Conservation (phyloP, 2,888 invertebrate species). For the Macrophya annulata region DNA sequence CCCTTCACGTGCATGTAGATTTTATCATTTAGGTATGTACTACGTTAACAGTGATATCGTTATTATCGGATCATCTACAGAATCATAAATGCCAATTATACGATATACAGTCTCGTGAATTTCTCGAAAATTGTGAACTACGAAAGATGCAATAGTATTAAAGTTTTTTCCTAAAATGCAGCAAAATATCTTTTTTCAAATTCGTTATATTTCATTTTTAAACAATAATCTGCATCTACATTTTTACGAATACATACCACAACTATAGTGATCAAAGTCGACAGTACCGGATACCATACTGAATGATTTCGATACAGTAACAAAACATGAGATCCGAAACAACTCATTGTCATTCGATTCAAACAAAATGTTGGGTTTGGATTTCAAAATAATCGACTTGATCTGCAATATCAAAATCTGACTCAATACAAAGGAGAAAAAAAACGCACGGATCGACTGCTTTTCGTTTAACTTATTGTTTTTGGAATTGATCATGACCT, state of each 20-base stretch:
- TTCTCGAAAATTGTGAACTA: neutral
- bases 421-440: neutral
- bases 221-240: neutral
- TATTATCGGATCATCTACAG: neutral
- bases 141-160: constrained; percentile 10
- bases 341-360: neutral
- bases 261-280: neutral
- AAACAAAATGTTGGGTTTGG: neutral
- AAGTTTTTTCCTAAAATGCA: constrained; percentile 8
- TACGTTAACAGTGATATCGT: neutral
- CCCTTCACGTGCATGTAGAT: constrained; percentile 27
- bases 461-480: neutral
- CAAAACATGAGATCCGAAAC: neutral
- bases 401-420: neutral
- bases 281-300: neutral
- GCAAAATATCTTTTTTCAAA: neutral
- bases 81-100: neutral
- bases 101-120: neutral
- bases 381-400: neutral
- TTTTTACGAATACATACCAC: neutral
- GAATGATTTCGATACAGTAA: neutral
- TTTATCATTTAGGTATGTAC: neutral
- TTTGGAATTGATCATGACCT: neutral
- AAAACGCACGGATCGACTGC: neutral
- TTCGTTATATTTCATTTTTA: neutral